These are phyloP conservation scores for Bos indicus DNA, from an alignment of 2,113 vertebrate species.

Conservation along the genomic window DNA sequence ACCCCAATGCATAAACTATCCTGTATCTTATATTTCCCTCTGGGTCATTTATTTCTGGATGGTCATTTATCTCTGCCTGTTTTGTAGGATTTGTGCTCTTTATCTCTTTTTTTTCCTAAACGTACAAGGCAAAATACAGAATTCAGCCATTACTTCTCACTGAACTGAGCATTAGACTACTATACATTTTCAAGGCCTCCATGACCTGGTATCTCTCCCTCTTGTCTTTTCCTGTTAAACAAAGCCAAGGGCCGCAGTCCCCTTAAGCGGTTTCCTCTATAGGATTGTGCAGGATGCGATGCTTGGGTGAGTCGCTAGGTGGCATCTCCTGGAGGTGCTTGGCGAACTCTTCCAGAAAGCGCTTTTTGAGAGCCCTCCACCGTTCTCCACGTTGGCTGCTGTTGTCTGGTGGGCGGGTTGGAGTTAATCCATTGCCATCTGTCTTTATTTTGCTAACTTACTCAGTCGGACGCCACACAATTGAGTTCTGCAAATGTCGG, in stretches of 20 bases:
- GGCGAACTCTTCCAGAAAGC: background rate
- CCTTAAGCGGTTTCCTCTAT: background rate
- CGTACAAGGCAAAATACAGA: background rate
- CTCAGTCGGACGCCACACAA: slow-evolving; percentile 70
- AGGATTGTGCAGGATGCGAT: slow-evolving; percentile 14
- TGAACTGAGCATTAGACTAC: background rate
- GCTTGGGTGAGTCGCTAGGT: slow-evolving; percentile 49
- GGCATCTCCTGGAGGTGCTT: slow-evolving; percentile 27
- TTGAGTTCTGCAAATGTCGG: slow-evolving; percentile 64
- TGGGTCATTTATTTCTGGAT: background rate
- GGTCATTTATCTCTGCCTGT: background rate
- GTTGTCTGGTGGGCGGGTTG: slow-evolving; percentile 58
- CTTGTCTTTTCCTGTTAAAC: background rate
- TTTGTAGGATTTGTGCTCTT: background rate
- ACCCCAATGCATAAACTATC: background rate
- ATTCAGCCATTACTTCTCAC: background rate
- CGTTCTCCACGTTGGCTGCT: slow-evolving; percentile 52
- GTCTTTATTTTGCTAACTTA: slow-evolving; percentile 75
- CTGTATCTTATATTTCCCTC: background rate
- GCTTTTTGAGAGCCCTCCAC: background rate
- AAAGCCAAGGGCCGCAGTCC: background rate
- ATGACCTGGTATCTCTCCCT: background rate
- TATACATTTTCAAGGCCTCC: background rate
- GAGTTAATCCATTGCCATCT: slow-evolving; percentile 73
- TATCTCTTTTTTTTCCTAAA: background rate